Base-by-base conservation (phyloP, 2,113 vertebrate genomes). In the Sitta europaea region DNA sequence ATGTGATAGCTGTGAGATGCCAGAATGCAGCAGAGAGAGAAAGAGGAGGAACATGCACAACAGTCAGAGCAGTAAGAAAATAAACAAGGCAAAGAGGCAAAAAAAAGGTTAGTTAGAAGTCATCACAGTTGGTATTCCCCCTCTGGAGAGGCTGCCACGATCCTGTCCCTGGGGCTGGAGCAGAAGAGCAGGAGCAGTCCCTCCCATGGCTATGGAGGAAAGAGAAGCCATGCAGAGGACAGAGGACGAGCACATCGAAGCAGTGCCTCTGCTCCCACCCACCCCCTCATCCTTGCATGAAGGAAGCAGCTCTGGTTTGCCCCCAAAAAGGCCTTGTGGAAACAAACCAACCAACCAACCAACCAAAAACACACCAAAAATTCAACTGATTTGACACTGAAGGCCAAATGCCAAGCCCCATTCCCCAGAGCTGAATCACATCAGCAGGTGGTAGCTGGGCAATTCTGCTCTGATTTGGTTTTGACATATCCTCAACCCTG, bases 1-100 rank as follows among this genome's bases (percentile, higher is more conserved):
- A 99, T 98, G 99, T 99, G 99, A 99, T 98, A 99, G 99, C 99
- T 99, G 99, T 98, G 98, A 98, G 98, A 98, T 98, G 98, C 98
- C 99, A 98, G 98, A 98, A 98, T 98, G 98, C 98, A 98, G 98
- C 97, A 96, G 97, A 98, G 88, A 97, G 92, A 95, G 97, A 98
- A 91, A 98, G 95, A 98, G 97, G 98, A 98, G 98, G 98, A 98
- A 98, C 98, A 99, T 99, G 99, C 98, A 98, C 98, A 98, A 98
- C 97, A 98, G 98, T 98, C 98, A 98, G 98, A 99, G 98, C 97
- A 95, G 97, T 97, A 98, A 98, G 98, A 97, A 95, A 98, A 98
- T 97, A 81, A 93, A 97, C 95, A 96, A 90, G 91, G 95, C 93
- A 93, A 96, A 95, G 92, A 97, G 91, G 96, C 95, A 92, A 96